phyloP scores from a whole-genome alignment of 2,888 invertebrate genomes.

The Parascotia fuliginaria region DNA sequence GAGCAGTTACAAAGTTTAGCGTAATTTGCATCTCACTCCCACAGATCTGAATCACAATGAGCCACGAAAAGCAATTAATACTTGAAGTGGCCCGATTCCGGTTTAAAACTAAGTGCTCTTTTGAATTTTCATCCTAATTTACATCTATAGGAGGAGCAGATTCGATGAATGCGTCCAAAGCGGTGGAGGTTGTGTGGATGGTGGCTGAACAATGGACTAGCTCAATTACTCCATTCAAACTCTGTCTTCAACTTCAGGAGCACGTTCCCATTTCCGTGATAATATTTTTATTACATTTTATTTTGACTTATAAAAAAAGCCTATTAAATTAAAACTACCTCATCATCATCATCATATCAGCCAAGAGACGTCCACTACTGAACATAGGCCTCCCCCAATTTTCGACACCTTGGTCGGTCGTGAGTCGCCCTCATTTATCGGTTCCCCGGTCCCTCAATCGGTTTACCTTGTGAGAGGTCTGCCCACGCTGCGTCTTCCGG shows the following conservation, averaged over 20 bases:
- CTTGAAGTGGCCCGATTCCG: conserved; percentile 80
- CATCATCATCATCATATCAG: too few species aligned
- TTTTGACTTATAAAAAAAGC: too few species aligned
- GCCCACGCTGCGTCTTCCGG: too few species aligned
- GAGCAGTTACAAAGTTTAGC: conserved; percentile 77
- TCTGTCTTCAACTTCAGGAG: conserved; percentile 10
- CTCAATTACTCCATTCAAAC: conserved; percentile 23
- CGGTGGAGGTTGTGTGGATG: conserved; percentile 22
- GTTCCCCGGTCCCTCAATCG: too few species aligned
- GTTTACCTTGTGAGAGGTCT: too few species aligned
- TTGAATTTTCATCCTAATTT: conserved; percentile 77
- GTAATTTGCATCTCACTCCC: conserved; percentile 81
- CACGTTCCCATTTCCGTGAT: conserved; percentile 8
- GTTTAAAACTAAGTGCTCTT: conserved; percentile 82
- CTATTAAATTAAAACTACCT: too few species aligned
- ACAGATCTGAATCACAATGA: conserved; percentile 82
- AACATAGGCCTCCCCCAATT: too few species aligned
- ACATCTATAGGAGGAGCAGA: conserved; percentile 59
- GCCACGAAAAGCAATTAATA: conserved; percentile 84
- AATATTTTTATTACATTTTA: not conserved
- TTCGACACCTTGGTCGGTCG: too few species aligned
- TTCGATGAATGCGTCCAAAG: conserved; percentile 44
- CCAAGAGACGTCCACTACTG: too few species aligned
- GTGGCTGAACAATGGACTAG: conserved; percentile 27
- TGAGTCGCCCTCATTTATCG: too few species aligned